Conservation (phyloP, 2,797 vertebrate species). For the Gallinago stenura region DNA sequence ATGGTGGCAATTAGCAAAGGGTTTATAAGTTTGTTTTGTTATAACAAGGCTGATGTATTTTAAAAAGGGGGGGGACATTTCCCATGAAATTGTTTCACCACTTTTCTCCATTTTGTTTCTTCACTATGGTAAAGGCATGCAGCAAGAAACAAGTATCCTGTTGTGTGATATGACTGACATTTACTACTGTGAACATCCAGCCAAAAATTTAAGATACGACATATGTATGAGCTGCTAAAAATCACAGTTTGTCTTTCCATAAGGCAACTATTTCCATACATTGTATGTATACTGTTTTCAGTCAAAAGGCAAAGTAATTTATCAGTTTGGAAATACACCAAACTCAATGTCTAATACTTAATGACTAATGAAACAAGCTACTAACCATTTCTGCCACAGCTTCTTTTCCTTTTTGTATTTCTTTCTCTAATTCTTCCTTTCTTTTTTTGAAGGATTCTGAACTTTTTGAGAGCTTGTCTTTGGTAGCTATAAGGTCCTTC, state of each 20-base stretch:
- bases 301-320: neutral
- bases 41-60: neutral
- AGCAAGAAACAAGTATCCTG: neutral
- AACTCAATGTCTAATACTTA: neutral
- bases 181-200: neutral
- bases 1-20: neutral
- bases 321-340: neutral
- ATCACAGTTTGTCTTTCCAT: neutral
- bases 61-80: neutral
- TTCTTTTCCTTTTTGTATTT: conserved; percentile 86
- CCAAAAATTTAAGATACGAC: neutral
- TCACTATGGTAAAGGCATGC: neutral
- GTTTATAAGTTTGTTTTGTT: neutral
- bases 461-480: conserved; percentile 84
- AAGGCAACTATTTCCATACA: neutral
- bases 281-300: neutral
- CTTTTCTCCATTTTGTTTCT: neutral
- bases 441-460: conserved; percentile 86
- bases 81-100: neutral
- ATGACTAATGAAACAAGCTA: conserved; percentile 2
- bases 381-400: conserved; percentile 87
- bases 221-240: neutral
- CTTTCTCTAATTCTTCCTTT: conserved; percentile 86
- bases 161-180: neutral
- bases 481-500: conserved; percentile 84